Conservation (phyloP, 1,140 invertebrate genomes). For the Papilio xuthus region DNA sequence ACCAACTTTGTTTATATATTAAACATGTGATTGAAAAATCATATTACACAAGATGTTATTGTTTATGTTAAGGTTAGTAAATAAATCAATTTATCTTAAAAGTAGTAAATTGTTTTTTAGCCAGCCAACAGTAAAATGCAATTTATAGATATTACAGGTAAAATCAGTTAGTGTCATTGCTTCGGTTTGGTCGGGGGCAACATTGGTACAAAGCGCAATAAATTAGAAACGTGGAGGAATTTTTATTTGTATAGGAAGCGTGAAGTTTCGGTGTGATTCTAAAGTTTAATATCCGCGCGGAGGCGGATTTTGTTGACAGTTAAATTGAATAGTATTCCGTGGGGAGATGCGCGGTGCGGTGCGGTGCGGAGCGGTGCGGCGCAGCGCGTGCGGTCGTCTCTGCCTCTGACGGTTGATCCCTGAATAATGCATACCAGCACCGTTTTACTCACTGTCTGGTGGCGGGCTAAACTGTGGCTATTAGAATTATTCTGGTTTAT, state of each 20-base stretch:
- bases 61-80: not conserved
- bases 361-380: not conserved
- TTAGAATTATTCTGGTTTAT: not conserved
- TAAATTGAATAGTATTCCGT: conserved; percentile 12
- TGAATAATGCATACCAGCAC: conserved; percentile 10
- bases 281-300: conserved; percentile 16
- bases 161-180: not conserved
- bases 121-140: not conserved
- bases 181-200: not conserved
- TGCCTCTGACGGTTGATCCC: conserved; percentile 15
- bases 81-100: too few species aligned
- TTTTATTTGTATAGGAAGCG: conserved; percentile 12
- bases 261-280: conserved; percentile 3
- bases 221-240: conserved; percentile 2
- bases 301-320: conserved; percentile 17
- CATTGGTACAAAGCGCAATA: not conserved
- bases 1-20: not conserved
- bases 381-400: conserved; percentile 5
- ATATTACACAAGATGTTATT: not conserved
- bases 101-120: too few species aligned
- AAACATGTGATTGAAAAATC: not conserved
- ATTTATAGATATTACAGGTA: not conserved
- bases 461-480: not conserved
- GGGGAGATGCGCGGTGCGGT: not conserved
- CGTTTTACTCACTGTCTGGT: not conserved